Evolutionary conservation across 2,113 vertebrate genomes (phyloP), one percentile per base, ranked within the genome.

Genomic region (Gambusia affinis): DNA sequence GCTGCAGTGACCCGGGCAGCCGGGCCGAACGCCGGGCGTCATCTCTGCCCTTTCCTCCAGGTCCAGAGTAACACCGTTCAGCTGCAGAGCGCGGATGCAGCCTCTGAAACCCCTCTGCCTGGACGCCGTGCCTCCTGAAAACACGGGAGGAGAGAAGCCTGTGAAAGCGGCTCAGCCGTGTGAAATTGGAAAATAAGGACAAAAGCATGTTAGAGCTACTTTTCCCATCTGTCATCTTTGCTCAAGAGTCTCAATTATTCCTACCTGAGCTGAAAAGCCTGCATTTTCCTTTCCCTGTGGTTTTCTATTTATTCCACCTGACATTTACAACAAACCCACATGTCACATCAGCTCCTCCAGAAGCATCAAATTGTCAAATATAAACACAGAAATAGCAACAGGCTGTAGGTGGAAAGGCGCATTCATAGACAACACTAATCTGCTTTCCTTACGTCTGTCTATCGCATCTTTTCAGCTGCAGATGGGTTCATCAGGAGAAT

Each of bases 1-100:
- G 91, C 96, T 96, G 88, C 97, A 99, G 79, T 99, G 97, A 54
- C 97, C 97, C 22, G 95, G 91, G 67, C 97, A 99, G 11, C 97
- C 96, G 1, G 97, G 92, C 42, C 92, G 94, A 8, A 98, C 97
- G 0, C 95, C 97, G 0, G 97, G 97, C 0, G 97, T 99, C 88
- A 99, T 95, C 78, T 88, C 94, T 0, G 97, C 97, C 86, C 97
- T 92, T 69, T 96, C 95, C 89, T 98, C 96, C 81, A 99, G 93
- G 80, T 98, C 95, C 89, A 98, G 89, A 3, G 96, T 91, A 76
- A 93, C 85, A 4, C 97, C 97, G 57, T 99, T 99, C 75, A 99
- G 85, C 60, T 94, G 95, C 80, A 99, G 93, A 0, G 97, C 96
- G 27, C 97, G 96, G 60, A 99, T 96, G 37, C 97, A 99, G 5